These are phyloP conservation scores for Clunio marinus DNA, from an alignment of 2,888 invertebrate species.

Conservation along the genomic window DNA sequence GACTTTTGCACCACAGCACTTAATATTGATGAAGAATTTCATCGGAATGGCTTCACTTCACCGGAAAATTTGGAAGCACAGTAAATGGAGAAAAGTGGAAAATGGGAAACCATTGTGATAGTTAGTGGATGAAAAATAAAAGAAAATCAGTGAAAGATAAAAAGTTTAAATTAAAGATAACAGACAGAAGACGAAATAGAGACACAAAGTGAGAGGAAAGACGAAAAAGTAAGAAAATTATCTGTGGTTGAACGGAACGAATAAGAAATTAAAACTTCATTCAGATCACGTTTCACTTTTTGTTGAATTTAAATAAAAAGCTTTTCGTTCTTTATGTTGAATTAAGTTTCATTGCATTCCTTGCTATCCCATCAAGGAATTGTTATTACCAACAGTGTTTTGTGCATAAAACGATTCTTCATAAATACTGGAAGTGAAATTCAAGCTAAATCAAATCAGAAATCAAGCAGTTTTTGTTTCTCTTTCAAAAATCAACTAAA, in stretches of 20 bases:
- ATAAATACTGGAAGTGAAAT: no score
- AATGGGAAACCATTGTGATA: background rate
- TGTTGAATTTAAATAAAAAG: constrained; percentile 22
- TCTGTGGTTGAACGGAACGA: constrained; percentile 10
- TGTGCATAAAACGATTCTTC: background rate
- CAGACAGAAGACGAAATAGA: no score
- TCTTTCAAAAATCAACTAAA: no score
- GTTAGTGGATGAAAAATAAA: background rate
- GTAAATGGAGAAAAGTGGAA: constrained; percentile 27
- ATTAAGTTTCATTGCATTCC: background rate
- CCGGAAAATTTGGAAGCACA: constrained; percentile 39
- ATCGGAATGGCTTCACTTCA: constrained; percentile 32
- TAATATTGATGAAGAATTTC: background rate
- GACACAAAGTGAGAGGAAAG: no score
- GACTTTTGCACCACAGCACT: constrained; percentile 6
- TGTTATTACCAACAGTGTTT: background rate
- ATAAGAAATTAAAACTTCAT: constrained; percentile 8
- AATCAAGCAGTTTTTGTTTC: no score
- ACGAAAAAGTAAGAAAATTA: constrained; percentile 1
- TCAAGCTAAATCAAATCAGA: no score
- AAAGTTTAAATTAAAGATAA: constrained; percentile 24
- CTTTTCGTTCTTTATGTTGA: background rate
- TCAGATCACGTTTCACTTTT: constrained; percentile 25
- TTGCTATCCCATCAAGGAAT: no score
- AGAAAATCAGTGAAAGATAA: background rate